Conservation (phyloP, 1,140 invertebrate species). For the Cyclargus thomasi region DNA sequence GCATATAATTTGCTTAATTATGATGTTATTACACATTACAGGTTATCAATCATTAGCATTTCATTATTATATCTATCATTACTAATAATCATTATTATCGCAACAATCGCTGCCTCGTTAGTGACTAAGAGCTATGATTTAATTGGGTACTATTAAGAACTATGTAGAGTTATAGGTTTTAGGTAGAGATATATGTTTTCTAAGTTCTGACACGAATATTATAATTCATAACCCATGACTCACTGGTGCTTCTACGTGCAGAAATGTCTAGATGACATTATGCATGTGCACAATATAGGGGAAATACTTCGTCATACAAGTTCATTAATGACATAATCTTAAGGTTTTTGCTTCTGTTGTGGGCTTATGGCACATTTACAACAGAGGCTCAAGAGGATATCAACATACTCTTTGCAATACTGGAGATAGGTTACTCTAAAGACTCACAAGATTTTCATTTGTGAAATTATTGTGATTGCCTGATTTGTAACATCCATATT, state of each 20-base stretch:
- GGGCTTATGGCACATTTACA: too few relatives aligned
- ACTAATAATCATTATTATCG: not conserved
- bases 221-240: conserved; percentile 10
- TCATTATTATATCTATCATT: not conserved
- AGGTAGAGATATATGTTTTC: not conserved
- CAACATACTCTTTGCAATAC: too few relatives aligned
- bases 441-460: too few relatives aligned
- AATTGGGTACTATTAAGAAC: not conserved
- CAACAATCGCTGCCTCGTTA: not conserved
- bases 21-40: not conserved
- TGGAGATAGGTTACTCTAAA: too few relatives aligned
- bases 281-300: not conserved
- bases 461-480: too few relatives aligned
- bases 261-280: conserved; percentile 28
- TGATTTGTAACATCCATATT: too few relatives aligned
- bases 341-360: too few relatives aligned
- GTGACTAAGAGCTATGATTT: not conserved
- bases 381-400: too few relatives aligned
- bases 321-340: too few relatives aligned
- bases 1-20: not conserved
- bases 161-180: not conserved
- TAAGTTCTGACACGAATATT: conserved; percentile 20
- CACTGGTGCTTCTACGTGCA: conserved; percentile 33
- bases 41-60: not conserved
- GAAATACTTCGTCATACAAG: not conserved